Base-by-base conservation (phyloP, 2,797 vertebrate species). In the Brachyalestes nurse region DNA sequence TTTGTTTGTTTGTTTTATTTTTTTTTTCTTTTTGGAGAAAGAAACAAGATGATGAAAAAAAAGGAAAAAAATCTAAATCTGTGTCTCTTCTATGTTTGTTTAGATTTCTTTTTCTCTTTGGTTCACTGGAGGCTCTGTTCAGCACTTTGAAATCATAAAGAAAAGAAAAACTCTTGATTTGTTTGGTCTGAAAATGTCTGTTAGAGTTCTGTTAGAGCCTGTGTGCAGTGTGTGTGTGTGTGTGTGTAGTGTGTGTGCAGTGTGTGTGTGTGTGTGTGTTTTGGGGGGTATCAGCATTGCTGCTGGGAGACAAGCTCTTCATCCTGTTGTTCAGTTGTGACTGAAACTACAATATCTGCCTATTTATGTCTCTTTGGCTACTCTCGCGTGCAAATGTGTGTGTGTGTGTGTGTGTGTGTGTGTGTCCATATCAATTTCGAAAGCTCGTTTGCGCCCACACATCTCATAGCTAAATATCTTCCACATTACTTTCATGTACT, bases 101-200 rank as follows among this genome's bases (percentile, higher is more conserved):
- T 86, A 73, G 83, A 87, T 88, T 82, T 84, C 87, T 64, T 86
- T 91, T 90, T 90, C 89, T 93, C 90, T 93, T 95, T 92, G 88
- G 92, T 93, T 94, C 93, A 95, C 94, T 95, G 95, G 95, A 95
- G 94, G 93, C 94, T 95, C 91, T 94, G 94, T 95, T 95, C 92
- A 92, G 94, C 93, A 95, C 94, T 95, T 95, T 95, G 92, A 95
- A 93, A 95, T 94, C 88, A 95, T 95, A 95, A 95, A 95, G 78
- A 90, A 87, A 74, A 67, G 65, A 67, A 23, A 49, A 61, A 65
- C 76, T 45, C 74, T 93, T 93, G 92, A 93, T 93, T 93, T 92
- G 92, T 93, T 93, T 91, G 58, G 66, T 79, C 60, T 83, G 76
- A 72, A 77, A 77, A 25, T 6, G 25, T 81, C 42, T 83, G 75